These are phyloP conservation scores for Eulemur mongoz DNA, from an alignment of 2,797 vertebrate species.

Conservation along the genomic window DNA sequence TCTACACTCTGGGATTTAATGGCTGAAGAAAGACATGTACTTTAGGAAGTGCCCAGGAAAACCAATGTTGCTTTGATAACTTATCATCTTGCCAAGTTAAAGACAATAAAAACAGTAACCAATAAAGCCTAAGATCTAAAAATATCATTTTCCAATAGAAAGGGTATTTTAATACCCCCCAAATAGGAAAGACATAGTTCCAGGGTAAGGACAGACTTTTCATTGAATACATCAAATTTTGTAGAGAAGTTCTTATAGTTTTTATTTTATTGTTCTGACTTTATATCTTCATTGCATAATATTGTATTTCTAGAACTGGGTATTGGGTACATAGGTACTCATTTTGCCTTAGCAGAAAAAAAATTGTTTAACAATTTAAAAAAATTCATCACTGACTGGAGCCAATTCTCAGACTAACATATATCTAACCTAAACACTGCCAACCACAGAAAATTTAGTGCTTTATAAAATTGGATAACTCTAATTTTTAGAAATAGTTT, in stretches of 20 bases:
- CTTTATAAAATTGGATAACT: neutral
- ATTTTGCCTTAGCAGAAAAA: conserved; percentile 9
- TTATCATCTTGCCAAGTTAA: conserved; percentile 19
- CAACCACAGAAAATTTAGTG: neutral
- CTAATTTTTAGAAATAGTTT: neutral
- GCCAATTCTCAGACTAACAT: neutral
- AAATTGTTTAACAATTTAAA: neutral
- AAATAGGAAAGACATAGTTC: neutral
- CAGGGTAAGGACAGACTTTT: neutral
- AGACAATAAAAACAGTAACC: neutral
- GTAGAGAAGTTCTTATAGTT: neutral
- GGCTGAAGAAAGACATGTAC: neutral
- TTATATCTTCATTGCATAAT: neutral
- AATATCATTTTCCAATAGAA: conserved; percentile 9
- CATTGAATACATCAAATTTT: neutral
- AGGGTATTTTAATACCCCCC: neutral
- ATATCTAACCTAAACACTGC: neutral
- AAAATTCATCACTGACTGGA: neutral
- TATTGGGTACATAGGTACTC: neutral
- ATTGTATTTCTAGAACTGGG: conserved; percentile 13
- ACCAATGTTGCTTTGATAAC: neutral
- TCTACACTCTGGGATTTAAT: neutral
- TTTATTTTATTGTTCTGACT: neutral
- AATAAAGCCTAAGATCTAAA: neutral
- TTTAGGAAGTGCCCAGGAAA: neutral